phyloP scores from a whole-genome alignment of 2,113 vertebrate species.

The Thinocorus orbignyianus region DNA sequence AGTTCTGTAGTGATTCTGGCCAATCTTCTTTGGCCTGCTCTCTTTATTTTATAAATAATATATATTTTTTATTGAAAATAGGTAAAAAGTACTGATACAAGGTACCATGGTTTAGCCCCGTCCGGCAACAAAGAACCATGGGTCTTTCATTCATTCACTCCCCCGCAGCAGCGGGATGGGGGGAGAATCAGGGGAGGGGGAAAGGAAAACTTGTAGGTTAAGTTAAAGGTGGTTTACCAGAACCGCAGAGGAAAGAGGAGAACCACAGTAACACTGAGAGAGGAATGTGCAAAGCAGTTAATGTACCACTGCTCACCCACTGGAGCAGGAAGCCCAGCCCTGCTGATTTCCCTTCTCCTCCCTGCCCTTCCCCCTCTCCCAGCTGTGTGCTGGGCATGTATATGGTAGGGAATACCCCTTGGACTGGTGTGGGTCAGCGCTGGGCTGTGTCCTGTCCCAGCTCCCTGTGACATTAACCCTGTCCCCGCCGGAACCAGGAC shows the following conservation, averaged over 20 bases:
- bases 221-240: neutral
- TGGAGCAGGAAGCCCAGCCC: neutral
- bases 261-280: neutral
- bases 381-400: neutral
- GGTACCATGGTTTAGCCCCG: neutral
- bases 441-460: neutral
- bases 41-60: constrained; percentile 59
- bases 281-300: neutral
- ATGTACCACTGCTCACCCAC: neutral
- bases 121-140: neutral
- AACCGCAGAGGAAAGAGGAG: neutral
- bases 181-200: neutral
- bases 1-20: constrained; percentile 48
- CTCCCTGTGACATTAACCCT: neutral
- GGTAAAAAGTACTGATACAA: constrained; percentile 10
- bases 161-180: neutral
- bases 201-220: neutral
- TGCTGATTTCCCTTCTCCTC: too few species aligned
- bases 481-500: neutral
- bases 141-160: neutral
- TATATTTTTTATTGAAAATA: constrained; percentile 48
- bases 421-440: neutral
- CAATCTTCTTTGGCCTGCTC: constrained; percentile 29
- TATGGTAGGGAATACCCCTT: neutral
- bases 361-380: too few species aligned